A percentile compares a stretch with the other conserved stretches of the same genome.
phyloP scores from a whole-genome alignment of 2,888 invertebrate genomes.

The Aphodius sticticus region DNA sequence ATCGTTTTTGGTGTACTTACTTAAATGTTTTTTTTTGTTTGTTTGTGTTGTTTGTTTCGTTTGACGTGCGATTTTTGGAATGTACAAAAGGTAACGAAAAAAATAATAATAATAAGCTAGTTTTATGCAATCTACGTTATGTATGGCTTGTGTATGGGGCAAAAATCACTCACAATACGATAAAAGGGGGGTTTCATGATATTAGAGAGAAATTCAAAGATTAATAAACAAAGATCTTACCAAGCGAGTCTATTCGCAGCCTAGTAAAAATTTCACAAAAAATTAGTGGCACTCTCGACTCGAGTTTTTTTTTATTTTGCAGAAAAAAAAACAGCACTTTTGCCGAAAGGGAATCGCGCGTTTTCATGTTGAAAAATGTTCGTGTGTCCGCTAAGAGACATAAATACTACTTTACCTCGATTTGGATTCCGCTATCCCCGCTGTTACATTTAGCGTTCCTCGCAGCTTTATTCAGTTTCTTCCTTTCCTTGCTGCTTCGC shows the following conservation, averaged over 20 bases:
- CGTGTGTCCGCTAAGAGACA: not conserved
- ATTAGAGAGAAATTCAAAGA: constrained; percentile 18
- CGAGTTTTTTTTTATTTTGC: constrained; percentile 14
- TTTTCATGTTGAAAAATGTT: constrained; percentile 24
- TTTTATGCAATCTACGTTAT: not conserved
- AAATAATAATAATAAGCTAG: not conserved
- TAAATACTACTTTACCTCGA: constrained; percentile 61
- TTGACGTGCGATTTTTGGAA: not conserved
- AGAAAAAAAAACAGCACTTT: constrained; percentile 14
- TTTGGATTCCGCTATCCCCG: constrained; percentile 78
- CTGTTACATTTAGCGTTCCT: constrained; percentile 77
- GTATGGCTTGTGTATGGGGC: not conserved
- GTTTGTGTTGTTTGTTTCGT: not conserved
- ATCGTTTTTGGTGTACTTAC: not conserved
- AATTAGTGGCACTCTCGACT: constrained; percentile 51
- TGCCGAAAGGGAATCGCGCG: constrained; percentile 12
- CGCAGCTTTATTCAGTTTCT: constrained; percentile 71
- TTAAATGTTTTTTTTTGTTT: not conserved
- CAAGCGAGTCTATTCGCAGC: constrained; percentile 62
- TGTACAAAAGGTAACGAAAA: not conserved
- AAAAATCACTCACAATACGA: constrained; percentile 5
- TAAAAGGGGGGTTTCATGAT: constrained; percentile 21
- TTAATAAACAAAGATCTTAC: constrained; percentile 56
- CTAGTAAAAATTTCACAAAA: constrained; percentile 57
- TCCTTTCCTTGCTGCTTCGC: constrained; percentile 75